These are phyloP conservation scores for Pararge aegeria DNA, from an alignment of 1,140 invertebrate species.

Conservation along the genomic window DNA sequence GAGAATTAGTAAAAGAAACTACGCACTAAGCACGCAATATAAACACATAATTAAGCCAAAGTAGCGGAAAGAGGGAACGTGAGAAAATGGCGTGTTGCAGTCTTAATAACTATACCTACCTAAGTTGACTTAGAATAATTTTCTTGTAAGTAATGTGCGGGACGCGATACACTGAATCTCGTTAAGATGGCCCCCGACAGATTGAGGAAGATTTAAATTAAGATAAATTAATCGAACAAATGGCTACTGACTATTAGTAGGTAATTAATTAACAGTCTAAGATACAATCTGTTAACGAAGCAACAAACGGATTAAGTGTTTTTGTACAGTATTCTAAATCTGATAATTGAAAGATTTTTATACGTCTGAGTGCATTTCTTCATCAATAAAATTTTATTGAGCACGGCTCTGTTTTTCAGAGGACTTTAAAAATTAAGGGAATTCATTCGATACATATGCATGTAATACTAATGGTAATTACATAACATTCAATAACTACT, in stretches of 20 bases:
- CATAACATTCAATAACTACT: too few species aligned
- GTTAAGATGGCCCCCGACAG: slow-evolving; percentile 22
- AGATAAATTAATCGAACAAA: slow-evolving; percentile 27
- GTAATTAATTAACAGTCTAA: slow-evolving; percentile 26
- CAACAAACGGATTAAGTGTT: neutral
- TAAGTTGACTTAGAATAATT: slow-evolving; percentile 21
- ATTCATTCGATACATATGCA: too few species aligned
- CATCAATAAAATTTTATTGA: too few species aligned
- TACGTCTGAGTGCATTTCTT: too few species aligned
- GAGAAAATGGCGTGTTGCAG: slow-evolving; percentile 19
- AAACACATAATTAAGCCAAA: slow-evolving; percentile 14
- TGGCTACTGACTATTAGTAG: slow-evolving; percentile 15
- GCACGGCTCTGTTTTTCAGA: too few species aligned
- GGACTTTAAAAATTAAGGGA: too few species aligned
- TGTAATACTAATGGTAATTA: too few species aligned
- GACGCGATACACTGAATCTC: slow-evolving; percentile 21
- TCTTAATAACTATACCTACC: slow-evolving; percentile 18
- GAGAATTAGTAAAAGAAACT: slow-evolving; percentile 1
- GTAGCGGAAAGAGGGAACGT: slow-evolving; percentile 23
- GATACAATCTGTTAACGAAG: slow-evolving; percentile 6
- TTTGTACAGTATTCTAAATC: neutral
- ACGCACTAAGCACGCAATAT: neutral
- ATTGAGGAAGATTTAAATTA: slow-evolving; percentile 28
- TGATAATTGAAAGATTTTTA: neutral
- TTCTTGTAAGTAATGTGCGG: slow-evolving; percentile 13